phyloP scores from a whole-genome alignment of 2,113 vertebrate species.

The Cyrtonyx montezumae region DNA sequence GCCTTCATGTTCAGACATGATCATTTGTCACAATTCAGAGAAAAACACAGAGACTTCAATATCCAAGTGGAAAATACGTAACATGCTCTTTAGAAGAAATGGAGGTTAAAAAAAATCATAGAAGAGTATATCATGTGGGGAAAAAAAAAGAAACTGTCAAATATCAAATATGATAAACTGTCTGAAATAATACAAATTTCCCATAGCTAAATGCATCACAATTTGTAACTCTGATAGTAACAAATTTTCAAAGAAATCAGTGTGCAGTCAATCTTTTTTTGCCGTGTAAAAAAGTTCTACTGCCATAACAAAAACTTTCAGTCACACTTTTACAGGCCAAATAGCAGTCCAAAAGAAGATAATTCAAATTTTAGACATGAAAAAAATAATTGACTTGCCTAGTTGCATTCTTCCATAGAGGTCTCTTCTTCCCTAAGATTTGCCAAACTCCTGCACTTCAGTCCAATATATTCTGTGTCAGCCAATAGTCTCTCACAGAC shows the following conservation, averaged over 20 bases:
- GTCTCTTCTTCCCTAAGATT: neutral
- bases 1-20: neutral
- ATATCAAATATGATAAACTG: neutral
- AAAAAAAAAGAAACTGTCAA: neutral
- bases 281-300: neutral
- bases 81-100: neutral
- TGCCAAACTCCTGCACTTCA: neutral
- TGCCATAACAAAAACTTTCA: neutral
- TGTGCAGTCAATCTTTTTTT: neutral
- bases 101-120: neutral
- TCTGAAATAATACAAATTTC: neutral
- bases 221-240: neutral
- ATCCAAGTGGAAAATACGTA: neutral
- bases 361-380: neutral
- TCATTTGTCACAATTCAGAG: neutral
- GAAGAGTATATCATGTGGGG: neutral
- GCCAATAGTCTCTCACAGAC: neutral
- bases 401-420: neutral
- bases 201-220: neutral
- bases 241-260: neutral
- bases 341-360: neutral
- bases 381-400: neutral
- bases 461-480: neutral
- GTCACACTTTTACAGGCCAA: neutral
- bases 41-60: neutral